These are phyloP conservation scores for Podotricha telesiphe DNA, from an alignment of 2,888 invertebrate species.

Conservation along the genomic window DNA sequence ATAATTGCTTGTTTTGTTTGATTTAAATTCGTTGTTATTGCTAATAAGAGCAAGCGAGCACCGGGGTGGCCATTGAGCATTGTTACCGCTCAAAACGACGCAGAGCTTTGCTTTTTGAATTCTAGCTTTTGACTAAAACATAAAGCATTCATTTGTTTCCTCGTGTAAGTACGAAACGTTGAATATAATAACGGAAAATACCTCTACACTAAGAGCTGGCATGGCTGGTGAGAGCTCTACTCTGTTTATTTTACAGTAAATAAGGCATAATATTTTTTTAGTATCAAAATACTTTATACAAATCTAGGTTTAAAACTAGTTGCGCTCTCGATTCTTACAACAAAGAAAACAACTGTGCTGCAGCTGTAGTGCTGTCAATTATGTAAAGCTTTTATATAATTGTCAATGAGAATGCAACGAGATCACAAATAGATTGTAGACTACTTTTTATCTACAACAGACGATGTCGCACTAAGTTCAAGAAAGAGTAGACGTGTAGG, in stretches of 20 bases:
- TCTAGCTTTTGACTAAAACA: conserved; percentile 29
- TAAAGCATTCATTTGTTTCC: conserved; percentile 32
- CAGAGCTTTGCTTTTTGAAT: conserved; percentile 32
- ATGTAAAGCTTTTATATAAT: conserved; percentile 1
- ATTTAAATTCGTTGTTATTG: conserved; percentile 24
- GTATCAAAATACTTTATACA: neutral
- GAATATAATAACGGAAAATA: conserved; percentile 25
- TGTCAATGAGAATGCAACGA: neutral
- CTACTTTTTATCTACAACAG: neutral
- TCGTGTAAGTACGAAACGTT: conserved; percentile 24
- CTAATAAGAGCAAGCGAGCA: conserved; percentile 1
- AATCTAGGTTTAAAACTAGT: too few species aligned
- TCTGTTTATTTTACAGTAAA: neutral
- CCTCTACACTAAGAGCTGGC: neutral
- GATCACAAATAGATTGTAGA: conserved; percentile 1
- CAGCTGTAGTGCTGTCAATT: neutral
- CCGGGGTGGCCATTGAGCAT: conserved; percentile 7
- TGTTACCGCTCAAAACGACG: conserved; percentile 27
- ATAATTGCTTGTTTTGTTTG: conserved; percentile 14
- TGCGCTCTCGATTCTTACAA: neutral
- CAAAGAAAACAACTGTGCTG: neutral
- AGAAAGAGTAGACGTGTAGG: neutral
- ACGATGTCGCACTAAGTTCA: neutral
- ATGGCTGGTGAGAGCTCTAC: conserved; percentile 10
- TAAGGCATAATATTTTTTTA: neutral